Conservation (phyloP, 2,113 vertebrate genomes). For the Xiphorhynchus elegans region DNA sequence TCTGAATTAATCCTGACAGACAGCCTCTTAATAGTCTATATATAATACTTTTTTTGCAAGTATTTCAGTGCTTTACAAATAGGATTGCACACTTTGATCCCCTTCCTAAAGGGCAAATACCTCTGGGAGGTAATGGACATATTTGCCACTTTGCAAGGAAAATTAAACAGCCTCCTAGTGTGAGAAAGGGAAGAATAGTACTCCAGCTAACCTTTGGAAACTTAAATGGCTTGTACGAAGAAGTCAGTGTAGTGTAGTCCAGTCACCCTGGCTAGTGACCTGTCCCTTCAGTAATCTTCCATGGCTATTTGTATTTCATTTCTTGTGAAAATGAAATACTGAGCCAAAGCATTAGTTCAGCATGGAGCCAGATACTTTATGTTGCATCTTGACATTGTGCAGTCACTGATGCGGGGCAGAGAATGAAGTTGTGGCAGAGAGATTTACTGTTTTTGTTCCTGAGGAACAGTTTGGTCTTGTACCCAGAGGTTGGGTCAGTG, state of each 20-base stretch:
- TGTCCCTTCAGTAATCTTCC: background rate
- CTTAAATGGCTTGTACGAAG: background rate
- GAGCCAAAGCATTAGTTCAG: slow-evolving; percentile 19
- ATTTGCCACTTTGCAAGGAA: background rate
- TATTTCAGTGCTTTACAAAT: background rate
- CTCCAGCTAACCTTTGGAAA: background rate
- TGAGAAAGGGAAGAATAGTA: background rate
- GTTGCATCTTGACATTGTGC: background rate
- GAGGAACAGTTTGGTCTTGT: background rate
- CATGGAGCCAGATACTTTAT: background rate
- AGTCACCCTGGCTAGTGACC: background rate
- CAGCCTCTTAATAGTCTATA: background rate
- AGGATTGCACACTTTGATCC: background rate
- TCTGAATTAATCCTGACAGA: background rate
- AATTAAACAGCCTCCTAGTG: background rate
- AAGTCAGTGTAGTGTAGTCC: background rate
- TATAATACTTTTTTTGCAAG: background rate
- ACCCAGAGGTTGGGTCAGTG: background rate
- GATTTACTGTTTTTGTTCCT: background rate
- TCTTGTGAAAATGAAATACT: slow-evolving; percentile 13
- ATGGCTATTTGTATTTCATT: background rate
- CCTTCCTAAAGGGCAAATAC: background rate
- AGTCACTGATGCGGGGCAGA: background rate
- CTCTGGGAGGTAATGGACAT: background rate
- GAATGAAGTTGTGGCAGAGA: background rate